Evolutionary conservation across 2,113 vertebrate species (phyloP), one percentile per base, ranked within the genome.

Genomic region (Paramisgurnus dabryanus): DNA sequence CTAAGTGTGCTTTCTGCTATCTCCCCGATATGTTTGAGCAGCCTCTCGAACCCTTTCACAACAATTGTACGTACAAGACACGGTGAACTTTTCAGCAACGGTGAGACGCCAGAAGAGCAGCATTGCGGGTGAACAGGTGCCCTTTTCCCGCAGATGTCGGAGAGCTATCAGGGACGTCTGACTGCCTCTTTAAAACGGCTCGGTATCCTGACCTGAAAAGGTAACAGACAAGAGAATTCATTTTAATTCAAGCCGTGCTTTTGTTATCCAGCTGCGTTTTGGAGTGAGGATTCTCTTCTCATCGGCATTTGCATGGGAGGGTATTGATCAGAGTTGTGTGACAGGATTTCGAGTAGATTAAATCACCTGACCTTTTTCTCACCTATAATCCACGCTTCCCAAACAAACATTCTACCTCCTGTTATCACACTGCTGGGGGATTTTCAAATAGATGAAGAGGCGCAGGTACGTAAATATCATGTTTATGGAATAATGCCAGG

Each of bases 261-360:
- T 81, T 84, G 72, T 83, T 86, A 43, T 49, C 79, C 74, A 60
- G 50, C 40, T 67, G 39, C 22, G 63, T 10, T 4, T 74, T 11
- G 64, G 55, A 80, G 74, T 70, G 83, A 76, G 84, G 81, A 87
- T 85, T 86, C 76, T 11, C 85, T 87, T 81, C 82, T 73, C 69
- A 83, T 79, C 84, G 86, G 86, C 84, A 87, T 86, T 84, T 84
- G 79, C 79, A 84, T 76, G 82, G 60, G 80, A 82, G 61, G 27
- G 82, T 91, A 90, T 91, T 86, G 89, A 92, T 91, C 83, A 80
- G 82, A 67, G 39, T 83, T 85, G 82, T 60, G 82, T 75, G 74
- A 84, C 80, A 84, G 84, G 83, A 81, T 81, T 87, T 84, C 88
- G 85, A 84, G 81, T 87, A 89, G 85, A 92, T 90, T 89, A 87